A percentile compares a stretch with the other conserved stretches of the same genome.
Evolutionary conservation across 1,140 invertebrate genomes (phyloP).

Genomic region (Drosophila nannoptera): DNA sequence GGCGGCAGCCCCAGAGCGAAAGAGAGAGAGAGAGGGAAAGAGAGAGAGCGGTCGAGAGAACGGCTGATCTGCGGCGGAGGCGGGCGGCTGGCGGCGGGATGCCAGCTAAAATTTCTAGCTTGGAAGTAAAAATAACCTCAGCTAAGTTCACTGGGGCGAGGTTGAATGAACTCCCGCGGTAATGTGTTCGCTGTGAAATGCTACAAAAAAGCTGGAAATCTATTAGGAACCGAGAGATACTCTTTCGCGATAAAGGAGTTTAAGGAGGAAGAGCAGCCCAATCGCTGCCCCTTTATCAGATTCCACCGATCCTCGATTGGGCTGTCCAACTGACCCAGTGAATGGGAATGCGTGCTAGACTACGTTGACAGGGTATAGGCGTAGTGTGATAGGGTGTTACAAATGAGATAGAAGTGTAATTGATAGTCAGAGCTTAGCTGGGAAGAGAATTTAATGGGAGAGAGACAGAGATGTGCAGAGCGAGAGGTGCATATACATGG

Average conservation of each 20-base stretch:
- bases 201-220: slow-evolving; percentile 29
- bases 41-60: slow-evolving; percentile 7
- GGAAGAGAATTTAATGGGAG: no score
- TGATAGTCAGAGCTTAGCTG: no score
- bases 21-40: background rate
- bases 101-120: slow-evolving; percentile 41
- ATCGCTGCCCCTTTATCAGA: no score
- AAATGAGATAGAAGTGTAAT: no score
- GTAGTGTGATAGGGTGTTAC: no score
- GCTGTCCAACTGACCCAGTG: no score
- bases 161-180: slow-evolving; percentile 76
- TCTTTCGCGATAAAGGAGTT: background rate
- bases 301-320: no score
- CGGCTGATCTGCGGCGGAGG: background rate
- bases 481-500: no score
- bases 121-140: slow-evolving; percentile 79
- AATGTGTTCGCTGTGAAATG: slow-evolving; percentile 26
- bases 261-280: no score
- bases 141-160: slow-evolving; percentile 79
- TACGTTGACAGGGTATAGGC: no score
- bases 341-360: no score
- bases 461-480: no score
- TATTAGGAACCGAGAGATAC: background rate
- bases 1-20: background rate
- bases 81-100: slow-evolving; percentile 1